Conservation (phyloP, 2,113 vertebrate species). For the Anolis sagrei region DNA sequence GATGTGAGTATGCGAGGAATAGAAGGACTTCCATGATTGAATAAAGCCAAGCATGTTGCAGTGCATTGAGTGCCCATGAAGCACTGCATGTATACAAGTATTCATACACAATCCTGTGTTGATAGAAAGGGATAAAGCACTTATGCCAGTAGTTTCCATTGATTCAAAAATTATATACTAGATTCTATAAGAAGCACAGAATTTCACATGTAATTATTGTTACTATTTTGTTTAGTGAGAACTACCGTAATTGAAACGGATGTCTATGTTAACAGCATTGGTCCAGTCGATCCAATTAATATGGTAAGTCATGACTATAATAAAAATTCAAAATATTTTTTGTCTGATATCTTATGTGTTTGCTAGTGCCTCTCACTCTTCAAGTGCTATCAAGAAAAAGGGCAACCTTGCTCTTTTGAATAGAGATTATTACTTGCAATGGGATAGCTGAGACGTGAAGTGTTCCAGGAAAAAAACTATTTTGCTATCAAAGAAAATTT, state of each 20-base stretch:
- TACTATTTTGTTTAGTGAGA: conserved; percentile 85
- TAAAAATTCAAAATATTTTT: conserved; percentile 7
- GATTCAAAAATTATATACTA: neutral
- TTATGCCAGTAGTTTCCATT: neutral
- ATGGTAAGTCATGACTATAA: conserved; percentile 85
- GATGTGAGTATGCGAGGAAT: neutral
- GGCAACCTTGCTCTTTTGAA: neutral
- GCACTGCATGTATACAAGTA: neutral
- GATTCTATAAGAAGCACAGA: neutral
- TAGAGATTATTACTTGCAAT: neutral
- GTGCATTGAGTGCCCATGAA: neutral
- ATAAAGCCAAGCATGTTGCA: neutral
- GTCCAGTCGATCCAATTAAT: conserved; percentile 96
- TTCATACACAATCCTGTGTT: neutral
- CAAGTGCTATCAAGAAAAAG: neutral
- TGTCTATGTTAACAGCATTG: conserved; percentile 96
- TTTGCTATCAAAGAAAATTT: neutral
- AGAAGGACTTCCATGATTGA: neutral
- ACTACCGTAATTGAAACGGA: conserved; percentile 96
- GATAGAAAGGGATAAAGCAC: neutral
- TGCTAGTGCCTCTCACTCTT: neutral
- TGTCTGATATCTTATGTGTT: neutral
- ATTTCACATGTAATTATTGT: conserved; percentile 52
- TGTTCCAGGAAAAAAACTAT: neutral
- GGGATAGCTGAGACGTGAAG: conserved; percentile 2